Percentiles rank a stretch among this genome's conserved stretches.
phyloP scores from a whole-genome alignment of 2,113 vertebrate genomes.

The Planiliza haematocheilus region DNA sequence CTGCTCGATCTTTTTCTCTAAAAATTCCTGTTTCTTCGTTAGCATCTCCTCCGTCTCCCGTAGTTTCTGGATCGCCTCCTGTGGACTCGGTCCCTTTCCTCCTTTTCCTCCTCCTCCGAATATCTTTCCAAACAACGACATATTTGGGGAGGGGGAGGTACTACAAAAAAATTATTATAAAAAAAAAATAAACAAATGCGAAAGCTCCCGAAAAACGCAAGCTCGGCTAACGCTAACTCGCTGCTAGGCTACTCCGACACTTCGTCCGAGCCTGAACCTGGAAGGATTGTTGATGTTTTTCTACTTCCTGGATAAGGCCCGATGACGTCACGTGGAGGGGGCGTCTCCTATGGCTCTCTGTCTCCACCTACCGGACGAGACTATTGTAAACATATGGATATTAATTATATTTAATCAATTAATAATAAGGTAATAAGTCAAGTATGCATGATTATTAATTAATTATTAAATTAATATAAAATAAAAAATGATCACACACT shows the following conservation, averaged over 20 bases:
- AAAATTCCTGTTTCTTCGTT: constrained; percentile 95
- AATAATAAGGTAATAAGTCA: too few relatives aligned
- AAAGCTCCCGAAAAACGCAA: background rate
- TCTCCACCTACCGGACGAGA: constrained; percentile 45
- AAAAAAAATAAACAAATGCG: background rate
- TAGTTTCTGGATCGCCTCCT: constrained; percentile 96
- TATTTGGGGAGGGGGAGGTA: constrained; percentile 47
- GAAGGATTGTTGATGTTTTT: constrained; percentile 75
- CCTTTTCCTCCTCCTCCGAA: constrained; percentile 91
- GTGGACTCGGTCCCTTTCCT: constrained; percentile 90
- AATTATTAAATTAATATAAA: too few relatives aligned
- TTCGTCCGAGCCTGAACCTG: constrained; percentile 29
- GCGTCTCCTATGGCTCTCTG: constrained; percentile 1
- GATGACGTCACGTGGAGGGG: constrained; percentile 54
- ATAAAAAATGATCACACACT: too few relatives aligned
- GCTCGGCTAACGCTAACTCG: constrained; percentile 1
- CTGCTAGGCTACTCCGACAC: constrained; percentile 34
- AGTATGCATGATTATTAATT: too few relatives aligned
- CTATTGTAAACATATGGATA: too few relatives aligned
- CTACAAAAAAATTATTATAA: constrained; percentile 8
- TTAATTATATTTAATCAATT: too few relatives aligned
- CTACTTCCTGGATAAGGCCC: constrained; percentile 78
- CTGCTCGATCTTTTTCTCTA: constrained; percentile 96
- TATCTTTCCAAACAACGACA: constrained; percentile 92
- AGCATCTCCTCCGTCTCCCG: constrained; percentile 98